Evolutionary conservation across 2,797 vertebrate genomes (phyloP).

Genomic region (Chiropotes sagulatus): DNA sequence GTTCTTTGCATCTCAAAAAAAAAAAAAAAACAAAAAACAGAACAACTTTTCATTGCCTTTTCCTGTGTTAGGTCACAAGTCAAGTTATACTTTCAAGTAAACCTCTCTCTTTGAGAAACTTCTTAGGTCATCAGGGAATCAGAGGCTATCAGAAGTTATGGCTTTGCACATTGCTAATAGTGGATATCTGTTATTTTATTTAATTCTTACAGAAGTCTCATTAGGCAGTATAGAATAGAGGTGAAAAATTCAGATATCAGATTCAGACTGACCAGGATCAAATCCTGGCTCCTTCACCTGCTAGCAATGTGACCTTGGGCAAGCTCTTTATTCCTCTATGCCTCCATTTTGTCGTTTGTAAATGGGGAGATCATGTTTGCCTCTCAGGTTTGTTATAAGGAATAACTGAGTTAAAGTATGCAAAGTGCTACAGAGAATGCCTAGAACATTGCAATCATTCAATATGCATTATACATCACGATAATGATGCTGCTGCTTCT

Average conservation of each 20-base stretch:
- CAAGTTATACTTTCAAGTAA: slow-evolving; percentile 46
- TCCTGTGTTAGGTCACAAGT: slow-evolving; percentile 5
- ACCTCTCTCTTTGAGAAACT: slow-evolving; percentile 1
- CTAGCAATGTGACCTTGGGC: not conserved
- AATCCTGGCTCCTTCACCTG: not conserved
- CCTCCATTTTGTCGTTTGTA: not conserved
- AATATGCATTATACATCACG: not conserved
- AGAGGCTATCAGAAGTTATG: not conserved
- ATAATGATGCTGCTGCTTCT: not conserved
- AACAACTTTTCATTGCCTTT: slow-evolving; percentile 38
- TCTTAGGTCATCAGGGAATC: slow-evolving; percentile 16
- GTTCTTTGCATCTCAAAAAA: slow-evolving; percentile 25
- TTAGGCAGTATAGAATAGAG: not conserved
- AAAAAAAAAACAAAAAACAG: not conserved
- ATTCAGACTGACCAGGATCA: not conserved
- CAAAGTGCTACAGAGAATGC: not conserved
- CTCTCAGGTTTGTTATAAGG: not conserved
- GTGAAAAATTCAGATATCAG: not conserved
- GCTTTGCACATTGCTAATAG: not conserved
- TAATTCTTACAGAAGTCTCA: slow-evolving; percentile 13
- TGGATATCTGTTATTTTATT: not conserved
- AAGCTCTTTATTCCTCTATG: not conserved
- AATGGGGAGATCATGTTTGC: not conserved
- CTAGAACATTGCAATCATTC: not conserved
- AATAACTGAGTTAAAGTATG: not conserved